These are phyloP conservation scores for Apotomis turbidana DNA, from an alignment of 2,888 invertebrate species.

Conservation along the genomic window DNA sequence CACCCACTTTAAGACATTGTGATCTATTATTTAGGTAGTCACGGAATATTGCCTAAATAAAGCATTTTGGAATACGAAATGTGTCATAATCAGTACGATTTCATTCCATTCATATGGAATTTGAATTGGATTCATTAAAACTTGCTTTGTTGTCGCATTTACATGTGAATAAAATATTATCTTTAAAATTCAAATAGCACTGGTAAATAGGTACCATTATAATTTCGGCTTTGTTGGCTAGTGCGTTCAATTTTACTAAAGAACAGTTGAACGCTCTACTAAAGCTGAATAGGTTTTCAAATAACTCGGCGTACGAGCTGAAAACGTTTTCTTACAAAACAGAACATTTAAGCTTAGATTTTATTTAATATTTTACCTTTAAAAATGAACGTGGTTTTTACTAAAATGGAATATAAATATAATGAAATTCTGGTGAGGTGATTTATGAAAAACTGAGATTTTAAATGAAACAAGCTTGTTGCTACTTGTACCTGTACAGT, in stretches of 20 bases:
- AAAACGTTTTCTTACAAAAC: not conserved
- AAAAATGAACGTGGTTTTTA: conserved; percentile 1
- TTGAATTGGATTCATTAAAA: not conserved
- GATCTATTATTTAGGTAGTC: too few species aligned
- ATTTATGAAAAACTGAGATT: conserved; percentile 4
- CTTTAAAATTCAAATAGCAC: not conserved
- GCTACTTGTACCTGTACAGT: too few species aligned
- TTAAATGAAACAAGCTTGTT: not conserved
- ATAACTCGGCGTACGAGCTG: not conserved
- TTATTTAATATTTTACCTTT: not conserved
- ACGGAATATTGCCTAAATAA: too few species aligned
- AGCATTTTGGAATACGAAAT: too few species aligned
- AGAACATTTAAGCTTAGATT: not conserved
- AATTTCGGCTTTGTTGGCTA: not conserved
- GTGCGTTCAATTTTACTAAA: not conserved
- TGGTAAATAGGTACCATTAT: too few species aligned
- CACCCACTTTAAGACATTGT: too few species aligned
- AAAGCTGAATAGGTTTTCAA: not conserved
- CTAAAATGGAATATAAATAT: not conserved
- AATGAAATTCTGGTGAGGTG: conserved; percentile 13
- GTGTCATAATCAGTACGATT: not conserved
- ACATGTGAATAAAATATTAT: not conserved
- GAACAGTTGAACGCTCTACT: not conserved
- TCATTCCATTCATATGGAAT: too few species aligned
- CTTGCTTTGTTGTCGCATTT: not conserved